Evolutionary conservation across 1,140 invertebrate species (phyloP).

Genomic region (Brachionus rotundiformis): DNA sequence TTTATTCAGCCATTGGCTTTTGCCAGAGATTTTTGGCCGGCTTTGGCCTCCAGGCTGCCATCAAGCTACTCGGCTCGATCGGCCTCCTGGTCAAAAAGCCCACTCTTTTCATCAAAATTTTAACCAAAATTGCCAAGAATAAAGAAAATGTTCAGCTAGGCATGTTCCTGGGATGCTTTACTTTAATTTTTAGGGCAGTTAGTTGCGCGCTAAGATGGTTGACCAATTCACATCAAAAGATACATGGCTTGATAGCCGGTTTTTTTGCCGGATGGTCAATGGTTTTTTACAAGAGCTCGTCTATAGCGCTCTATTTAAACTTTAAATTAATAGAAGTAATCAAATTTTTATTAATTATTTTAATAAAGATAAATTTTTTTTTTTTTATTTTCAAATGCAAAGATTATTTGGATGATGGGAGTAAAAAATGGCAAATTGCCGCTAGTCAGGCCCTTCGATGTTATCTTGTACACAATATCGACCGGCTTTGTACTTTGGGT

Average conservation of each 20-base stretch:
- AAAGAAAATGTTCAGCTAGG: slow-evolving; percentile 57
- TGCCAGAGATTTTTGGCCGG: slow-evolving; percentile 58
- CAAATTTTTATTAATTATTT: not conserved
- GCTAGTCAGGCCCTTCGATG: slow-evolving; percentile 59
- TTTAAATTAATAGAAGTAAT: slow-evolving; percentile 60
- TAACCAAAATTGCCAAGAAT: slow-evolving; percentile 56
- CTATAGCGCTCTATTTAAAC: slow-evolving; percentile 59
- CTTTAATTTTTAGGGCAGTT: slow-evolving; percentile 57
- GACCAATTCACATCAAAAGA: slow-evolving; percentile 55
- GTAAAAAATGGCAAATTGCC: slow-evolving; percentile 57
- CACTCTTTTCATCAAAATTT: slow-evolving; percentile 53
- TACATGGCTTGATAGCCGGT: slow-evolving; percentile 59
- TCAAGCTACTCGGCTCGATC: slow-evolving; percentile 57
- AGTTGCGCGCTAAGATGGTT: slow-evolving; percentile 60
- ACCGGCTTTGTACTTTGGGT: slow-evolving; percentile 78
- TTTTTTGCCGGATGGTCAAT: slow-evolving; percentile 61
- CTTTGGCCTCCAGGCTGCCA: slow-evolving; percentile 56
- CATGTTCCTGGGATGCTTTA: slow-evolving; percentile 59
- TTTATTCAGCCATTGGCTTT: slow-evolving; percentile 53
- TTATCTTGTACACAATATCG: slow-evolving; percentile 74
- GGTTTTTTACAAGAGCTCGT: slow-evolving; percentile 61
- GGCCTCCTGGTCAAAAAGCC: slow-evolving; percentile 55
- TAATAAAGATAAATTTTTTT: not conserved
- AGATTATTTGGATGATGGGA: slow-evolving; percentile 62
- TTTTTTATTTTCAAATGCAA: not conserved